phyloP scores from a whole-genome alignment of 2,113 vertebrate genomes.

The Rhinoptilus africanus region DNA sequence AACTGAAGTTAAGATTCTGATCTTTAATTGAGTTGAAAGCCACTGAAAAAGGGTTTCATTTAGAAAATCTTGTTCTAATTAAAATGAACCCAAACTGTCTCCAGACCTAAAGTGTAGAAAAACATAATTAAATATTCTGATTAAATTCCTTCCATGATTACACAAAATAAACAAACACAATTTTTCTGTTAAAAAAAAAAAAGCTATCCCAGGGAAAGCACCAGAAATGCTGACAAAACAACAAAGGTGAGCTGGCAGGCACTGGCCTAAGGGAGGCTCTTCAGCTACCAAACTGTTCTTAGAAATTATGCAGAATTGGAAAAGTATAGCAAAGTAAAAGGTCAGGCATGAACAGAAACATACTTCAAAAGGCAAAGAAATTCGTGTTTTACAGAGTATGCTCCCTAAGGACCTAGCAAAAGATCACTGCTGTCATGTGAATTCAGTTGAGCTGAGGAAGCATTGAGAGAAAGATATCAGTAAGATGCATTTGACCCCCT shows the following conservation, averaged over 20 bases:
- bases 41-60: neutral
- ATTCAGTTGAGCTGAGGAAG: neutral
- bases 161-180: neutral
- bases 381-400: neutral
- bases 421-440: neutral
- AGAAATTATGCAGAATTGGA: neutral
- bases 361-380: neutral
- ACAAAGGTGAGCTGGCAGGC: neutral
- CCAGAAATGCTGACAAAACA: neutral
- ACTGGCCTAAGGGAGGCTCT: neutral
- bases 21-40: neutral
- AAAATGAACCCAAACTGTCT: neutral
- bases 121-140: conserved; percentile 3
- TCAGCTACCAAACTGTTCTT: neutral
- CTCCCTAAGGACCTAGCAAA: neutral
- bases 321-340: neutral
- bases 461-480: neutral
- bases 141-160: neutral
- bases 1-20: neutral
- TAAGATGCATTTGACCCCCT: neutral
- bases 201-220: neutral
- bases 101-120: neutral
- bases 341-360: neutral
- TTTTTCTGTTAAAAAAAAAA: neutral
- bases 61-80: conserved; percentile 17